phyloP scores from a whole-genome alignment of 2,113 vertebrate genomes.

The Xenus cinereus region DNA sequence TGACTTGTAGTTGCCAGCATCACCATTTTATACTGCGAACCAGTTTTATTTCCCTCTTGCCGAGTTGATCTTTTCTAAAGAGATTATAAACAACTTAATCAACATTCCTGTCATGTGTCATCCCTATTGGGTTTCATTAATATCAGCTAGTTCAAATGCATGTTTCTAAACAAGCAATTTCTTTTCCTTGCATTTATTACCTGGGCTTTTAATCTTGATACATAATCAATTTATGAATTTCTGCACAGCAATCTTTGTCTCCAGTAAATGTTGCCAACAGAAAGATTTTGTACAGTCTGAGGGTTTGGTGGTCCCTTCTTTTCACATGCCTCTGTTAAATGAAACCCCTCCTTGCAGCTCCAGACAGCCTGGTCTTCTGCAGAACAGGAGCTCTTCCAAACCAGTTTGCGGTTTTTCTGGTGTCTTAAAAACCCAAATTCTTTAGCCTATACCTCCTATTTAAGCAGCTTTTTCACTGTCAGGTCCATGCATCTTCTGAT shows the following conservation, averaged over 20 bases:
- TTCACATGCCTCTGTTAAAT: background rate
- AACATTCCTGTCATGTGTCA: constrained; percentile 40
- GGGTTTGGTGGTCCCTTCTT: background rate
- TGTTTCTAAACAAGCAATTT: constrained; percentile 38
- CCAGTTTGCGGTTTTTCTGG: background rate
- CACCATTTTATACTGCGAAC: background rate
- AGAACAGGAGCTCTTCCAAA: background rate
- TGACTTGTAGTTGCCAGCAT: background rate
- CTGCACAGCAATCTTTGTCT: background rate
- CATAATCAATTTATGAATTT: constrained; percentile 19
- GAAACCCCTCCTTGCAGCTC: background rate
- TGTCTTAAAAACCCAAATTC: background rate
- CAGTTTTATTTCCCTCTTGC: background rate
- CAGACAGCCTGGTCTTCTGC: background rate
- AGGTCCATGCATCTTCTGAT: background rate
- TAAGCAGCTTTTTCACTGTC: background rate
- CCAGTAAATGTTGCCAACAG: background rate
- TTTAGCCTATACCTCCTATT: background rate
- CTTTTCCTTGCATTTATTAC: constrained; percentile 43
- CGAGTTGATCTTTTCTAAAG: background rate
- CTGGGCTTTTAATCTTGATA: constrained; percentile 32
- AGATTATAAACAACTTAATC: constrained; percentile 42
- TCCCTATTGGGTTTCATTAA: constrained; percentile 42
- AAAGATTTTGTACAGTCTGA: background rate
- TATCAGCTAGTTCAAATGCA: constrained; percentile 8